Evolutionary conservation across 2,888 invertebrate genomes (phyloP).

Genomic region (Diarsia brunnea): DNA sequence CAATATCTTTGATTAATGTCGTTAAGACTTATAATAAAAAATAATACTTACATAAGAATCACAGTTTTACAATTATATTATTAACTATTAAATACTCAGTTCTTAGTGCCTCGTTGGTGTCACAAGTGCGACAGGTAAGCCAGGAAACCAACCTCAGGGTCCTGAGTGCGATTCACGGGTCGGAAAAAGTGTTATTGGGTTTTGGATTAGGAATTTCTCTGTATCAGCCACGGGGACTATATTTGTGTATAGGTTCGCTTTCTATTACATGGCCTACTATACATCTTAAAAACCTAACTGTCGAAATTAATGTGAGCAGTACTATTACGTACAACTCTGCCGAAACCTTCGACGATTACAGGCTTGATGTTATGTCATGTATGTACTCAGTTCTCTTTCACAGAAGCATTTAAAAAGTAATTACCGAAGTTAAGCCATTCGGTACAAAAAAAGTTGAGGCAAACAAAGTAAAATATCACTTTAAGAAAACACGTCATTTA

Average conservation of each 20-base stretch:
- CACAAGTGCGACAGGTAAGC: background rate
- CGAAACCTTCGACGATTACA: background rate
- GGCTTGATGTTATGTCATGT: background rate
- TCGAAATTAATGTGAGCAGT: background rate
- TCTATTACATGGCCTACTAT: background rate
- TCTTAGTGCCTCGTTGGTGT: background rate
- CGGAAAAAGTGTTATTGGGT: background rate
- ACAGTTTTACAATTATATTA: conserved; percentile 1
- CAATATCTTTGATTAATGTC: conserved; percentile 38
- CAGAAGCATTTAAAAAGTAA: background rate
- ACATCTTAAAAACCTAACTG: background rate
- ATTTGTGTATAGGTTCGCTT: background rate
- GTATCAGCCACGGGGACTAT: background rate
- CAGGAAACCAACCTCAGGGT: too few relatives aligned
- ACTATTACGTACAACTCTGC: background rate
- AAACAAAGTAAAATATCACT: conserved; percentile 23
- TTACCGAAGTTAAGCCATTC: background rate
- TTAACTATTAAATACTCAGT: background rate
- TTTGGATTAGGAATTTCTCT: background rate
- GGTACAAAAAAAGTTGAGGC: background rate
- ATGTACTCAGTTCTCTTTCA: background rate
- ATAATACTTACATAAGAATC: conserved; percentile 36
- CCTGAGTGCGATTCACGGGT: background rate
- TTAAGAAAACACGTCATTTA: conserved; percentile 33
- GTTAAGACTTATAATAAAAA: conserved; percentile 33